Evolutionary conservation across 2,797 vertebrate genomes (phyloP).

Genomic region (Phaenicophaeus curvirostris): DNA sequence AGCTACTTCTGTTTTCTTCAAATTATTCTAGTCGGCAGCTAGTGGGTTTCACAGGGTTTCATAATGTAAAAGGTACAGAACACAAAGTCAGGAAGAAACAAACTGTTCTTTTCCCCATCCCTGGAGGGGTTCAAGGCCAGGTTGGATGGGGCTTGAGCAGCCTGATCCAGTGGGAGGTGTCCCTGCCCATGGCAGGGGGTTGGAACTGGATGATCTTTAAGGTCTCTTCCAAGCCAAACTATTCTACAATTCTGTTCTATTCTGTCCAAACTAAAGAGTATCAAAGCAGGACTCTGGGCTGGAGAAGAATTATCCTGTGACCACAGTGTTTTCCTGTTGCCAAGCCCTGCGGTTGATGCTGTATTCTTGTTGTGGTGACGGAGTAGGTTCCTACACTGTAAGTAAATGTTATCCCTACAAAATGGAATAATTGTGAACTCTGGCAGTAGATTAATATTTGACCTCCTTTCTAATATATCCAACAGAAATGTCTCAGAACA

Average conservation of each 20-base stretch:
- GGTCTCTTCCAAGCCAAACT: too few species aligned
- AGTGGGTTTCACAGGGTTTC: neutral
- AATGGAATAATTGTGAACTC: constrained; percentile 40
- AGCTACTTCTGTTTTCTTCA: neutral
- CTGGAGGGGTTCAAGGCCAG: too few species aligned
- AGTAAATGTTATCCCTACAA: neutral
- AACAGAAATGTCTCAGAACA: constrained; percentile 60
- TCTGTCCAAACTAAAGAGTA: neutral
- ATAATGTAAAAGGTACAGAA: constrained; percentile 24
- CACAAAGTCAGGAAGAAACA: constrained; percentile 6
- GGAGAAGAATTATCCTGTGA: neutral
- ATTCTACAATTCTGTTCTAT: too few species aligned
- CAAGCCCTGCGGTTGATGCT: neutral
- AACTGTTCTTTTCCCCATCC: neutral
- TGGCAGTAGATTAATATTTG: constrained; percentile 56
- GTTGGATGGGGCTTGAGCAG: too few species aligned
- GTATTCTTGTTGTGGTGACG: neutral
- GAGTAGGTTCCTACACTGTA: constrained; percentile 8
- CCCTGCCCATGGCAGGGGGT: too few species aligned
- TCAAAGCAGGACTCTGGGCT: constrained; percentile 5
- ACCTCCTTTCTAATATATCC: constrained; percentile 66
- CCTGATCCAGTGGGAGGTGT: too few species aligned
- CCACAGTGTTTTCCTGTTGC: constrained; percentile 7
- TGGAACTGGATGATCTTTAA: too few species aligned
- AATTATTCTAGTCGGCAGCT: constrained; percentile 1